Conservation (phyloP, 2,113 vertebrate species). For the Heteronetta atricapilla region DNA sequence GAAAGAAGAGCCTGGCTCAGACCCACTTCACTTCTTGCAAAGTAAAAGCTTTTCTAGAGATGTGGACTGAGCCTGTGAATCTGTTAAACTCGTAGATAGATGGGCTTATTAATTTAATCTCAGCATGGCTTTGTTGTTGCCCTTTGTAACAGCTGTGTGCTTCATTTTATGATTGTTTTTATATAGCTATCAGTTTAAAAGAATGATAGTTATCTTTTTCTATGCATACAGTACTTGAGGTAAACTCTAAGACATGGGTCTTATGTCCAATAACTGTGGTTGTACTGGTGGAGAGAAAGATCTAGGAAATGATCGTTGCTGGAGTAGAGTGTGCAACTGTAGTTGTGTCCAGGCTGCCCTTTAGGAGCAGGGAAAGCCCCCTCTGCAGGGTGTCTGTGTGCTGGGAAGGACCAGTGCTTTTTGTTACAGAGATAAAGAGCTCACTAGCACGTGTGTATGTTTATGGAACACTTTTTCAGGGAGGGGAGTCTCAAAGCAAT, state of each 20-base stretch:
- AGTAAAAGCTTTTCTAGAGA: not conserved
- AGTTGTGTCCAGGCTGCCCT: not conserved
- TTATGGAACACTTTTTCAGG: not conserved
- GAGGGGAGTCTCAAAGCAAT: not conserved
- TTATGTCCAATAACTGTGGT: not conserved
- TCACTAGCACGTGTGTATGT: not conserved
- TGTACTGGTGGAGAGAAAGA: not conserved
- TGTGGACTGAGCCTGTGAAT: not conserved
- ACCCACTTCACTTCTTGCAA: not conserved
- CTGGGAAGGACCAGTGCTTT: slow-evolving; percentile 5
- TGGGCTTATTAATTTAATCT: not conserved
- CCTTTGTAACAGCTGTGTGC: not conserved
- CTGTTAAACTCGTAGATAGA: not conserved
- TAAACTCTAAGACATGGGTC: not conserved
- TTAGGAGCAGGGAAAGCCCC: not conserved
- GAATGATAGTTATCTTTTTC: not conserved
- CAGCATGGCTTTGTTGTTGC: not conserved
- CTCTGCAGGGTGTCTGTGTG: not conserved
- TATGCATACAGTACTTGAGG: not conserved
- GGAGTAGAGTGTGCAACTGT: not conserved
- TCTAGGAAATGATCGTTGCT: not conserved
- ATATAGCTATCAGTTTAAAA: not conserved
- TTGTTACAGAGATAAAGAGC: not conserved
- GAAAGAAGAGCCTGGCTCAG: not conserved
- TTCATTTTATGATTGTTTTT: not conserved